Percentiles rank a stretch among this genome's conserved stretches.
These are phyloP conservation scores for Phallusia fumigata DNA, from an alignment of 23 tunicate species.

Conservation along the genomic window DNA sequence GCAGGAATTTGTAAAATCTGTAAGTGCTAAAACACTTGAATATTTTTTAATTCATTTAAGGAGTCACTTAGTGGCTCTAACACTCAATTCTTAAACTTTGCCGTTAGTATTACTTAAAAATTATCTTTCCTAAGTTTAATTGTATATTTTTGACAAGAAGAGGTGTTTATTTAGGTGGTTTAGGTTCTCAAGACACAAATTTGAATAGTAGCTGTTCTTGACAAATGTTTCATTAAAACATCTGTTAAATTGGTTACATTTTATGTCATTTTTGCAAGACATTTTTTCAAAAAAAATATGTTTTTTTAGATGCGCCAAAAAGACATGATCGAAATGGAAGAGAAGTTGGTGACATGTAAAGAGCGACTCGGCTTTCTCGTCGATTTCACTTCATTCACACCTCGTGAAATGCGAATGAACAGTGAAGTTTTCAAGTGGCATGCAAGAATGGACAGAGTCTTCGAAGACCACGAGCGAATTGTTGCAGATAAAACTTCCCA, in stretches of 20 bases:
- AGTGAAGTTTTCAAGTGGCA: constrained; percentile 96
- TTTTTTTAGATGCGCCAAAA: constrained; percentile 45
- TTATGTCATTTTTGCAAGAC: too few species aligned
- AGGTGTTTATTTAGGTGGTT: too few species aligned
- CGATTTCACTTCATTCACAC: constrained; percentile 89
- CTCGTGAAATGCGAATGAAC: constrained; percentile 81
- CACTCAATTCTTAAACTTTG: neutral
- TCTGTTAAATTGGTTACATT: too few species aligned
- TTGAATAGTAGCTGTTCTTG: too few species aligned
- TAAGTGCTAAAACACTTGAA: constrained; percentile 10
- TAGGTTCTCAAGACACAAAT: too few species aligned
- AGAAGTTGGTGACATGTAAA: constrained; percentile 63
- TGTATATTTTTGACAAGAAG: too few species aligned
- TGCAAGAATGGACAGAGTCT: constrained; percentile 82
- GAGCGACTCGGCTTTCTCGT: constrained; percentile 88
- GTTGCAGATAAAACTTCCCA: constrained; percentile 75
- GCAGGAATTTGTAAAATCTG: constrained; percentile 67
- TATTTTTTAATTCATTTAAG: neutral
- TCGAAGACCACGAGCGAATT: constrained; percentile 90
- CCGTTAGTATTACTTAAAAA: neutral
- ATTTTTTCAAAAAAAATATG: neutral
- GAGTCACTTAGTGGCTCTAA: neutral
- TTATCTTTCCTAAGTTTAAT: neutral
- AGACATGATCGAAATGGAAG: constrained; percentile 78
- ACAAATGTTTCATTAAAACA: too few species aligned